phyloP scores from a whole-genome alignment of 2,888 invertebrate species.

The Monopis laevigella region DNA sequence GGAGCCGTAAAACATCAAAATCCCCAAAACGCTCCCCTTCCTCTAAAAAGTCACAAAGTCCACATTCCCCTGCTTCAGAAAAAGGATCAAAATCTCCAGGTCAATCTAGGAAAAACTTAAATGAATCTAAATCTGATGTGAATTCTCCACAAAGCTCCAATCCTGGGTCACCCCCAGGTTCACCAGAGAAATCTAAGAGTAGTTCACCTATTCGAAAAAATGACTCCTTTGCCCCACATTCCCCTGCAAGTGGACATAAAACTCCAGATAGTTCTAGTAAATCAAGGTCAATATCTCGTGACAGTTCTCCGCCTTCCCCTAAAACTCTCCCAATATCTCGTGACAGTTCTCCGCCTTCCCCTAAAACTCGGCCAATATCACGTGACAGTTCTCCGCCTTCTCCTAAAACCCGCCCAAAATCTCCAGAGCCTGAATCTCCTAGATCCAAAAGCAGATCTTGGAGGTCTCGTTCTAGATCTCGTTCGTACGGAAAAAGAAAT shows the following conservation, averaged over 20 bases:
- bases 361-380: conserved; percentile 5
- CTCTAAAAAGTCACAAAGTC: conserved; percentile 28
- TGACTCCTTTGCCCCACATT: conserved; percentile 32
- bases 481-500: not conserved
- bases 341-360: conserved; percentile 31
- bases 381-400: conserved; percentile 32
- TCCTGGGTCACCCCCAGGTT: conserved; percentile 47
- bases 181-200: conserved; percentile 56
- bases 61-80: conserved; percentile 26
- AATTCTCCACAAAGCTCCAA: conserved; percentile 57
- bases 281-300: conserved; percentile 35
- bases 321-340: not conserved
- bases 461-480: conserved; percentile 30
- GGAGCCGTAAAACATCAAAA: conserved; percentile 13
- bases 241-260: conserved; percentile 43
- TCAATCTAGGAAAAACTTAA: too few relatives aligned
- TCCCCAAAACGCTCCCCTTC: conserved; percentile 34
- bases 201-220: conserved; percentile 40
- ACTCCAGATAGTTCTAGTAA: conserved; percentile 45
- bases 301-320: conserved; percentile 35
- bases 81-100: conserved; percentile 39
- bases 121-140: conserved; percentile 52
- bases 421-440: not conserved
- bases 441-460: conserved; percentile 23
- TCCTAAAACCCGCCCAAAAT: conserved; percentile 16